Evolutionary conservation across 2,797 vertebrate genomes (phyloP).

Genomic region (Bradypus variegatus): DNA sequence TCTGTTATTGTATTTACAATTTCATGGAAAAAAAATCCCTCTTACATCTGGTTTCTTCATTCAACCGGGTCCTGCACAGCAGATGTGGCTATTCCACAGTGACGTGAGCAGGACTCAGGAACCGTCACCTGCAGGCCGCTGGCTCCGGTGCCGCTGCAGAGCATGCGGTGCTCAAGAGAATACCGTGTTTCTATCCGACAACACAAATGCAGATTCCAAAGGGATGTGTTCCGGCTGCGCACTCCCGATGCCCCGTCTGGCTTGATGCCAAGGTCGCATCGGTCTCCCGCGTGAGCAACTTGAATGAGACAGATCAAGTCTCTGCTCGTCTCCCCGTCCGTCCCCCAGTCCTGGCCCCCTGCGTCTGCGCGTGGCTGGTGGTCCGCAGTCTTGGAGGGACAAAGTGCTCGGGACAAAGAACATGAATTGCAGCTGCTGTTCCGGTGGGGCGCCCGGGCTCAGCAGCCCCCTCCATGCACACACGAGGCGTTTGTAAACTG

Average conservation of each 20-base stretch:
- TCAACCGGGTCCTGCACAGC: background rate
- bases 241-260: background rate
- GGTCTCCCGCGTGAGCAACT: background rate
- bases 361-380: background rate
- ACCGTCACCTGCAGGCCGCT: accelerated
- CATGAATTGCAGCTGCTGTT: no score
- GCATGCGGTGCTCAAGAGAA: background rate
- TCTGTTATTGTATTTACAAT: background rate
- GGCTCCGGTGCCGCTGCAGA: background rate
- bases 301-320: background rate
- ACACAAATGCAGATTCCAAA: background rate
- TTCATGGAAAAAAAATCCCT: background rate
- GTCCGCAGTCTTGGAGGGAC: no score
- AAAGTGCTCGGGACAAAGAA: no score
- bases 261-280: background rate
- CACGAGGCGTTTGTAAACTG: no score
- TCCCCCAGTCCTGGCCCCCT: background rate
- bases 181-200: background rate
- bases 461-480: no score
- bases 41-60: background rate
- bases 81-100: background rate
- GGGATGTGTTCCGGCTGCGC: background rate
- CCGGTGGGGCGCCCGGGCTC: no score
- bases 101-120: background rate
- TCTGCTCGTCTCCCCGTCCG: background rate